A percentile compares a stretch with the other conserved stretches of the same genome.
Evolutionary conservation across 2,888 invertebrate species (phyloP).

Genomic region (Tetrapedia diversipes): DNA sequence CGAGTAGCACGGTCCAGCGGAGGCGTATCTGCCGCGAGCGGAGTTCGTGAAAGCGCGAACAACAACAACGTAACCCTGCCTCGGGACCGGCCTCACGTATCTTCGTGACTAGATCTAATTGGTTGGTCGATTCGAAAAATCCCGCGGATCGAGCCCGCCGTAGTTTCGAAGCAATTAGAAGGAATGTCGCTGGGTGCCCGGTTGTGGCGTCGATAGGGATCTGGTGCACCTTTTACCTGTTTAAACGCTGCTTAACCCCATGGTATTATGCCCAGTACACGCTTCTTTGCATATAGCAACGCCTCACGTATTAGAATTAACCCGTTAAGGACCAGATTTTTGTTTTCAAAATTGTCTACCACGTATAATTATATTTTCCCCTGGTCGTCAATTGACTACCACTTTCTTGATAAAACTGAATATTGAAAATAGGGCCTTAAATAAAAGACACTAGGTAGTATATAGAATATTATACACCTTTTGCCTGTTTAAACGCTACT

Average conservation of each 20-base stretch:
- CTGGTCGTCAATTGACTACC: too few relatives aligned
- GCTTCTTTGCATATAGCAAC: too few relatives aligned
- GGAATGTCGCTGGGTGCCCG: conserved; percentile 68
- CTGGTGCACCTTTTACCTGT: conserved; percentile 51
- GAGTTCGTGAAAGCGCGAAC: conserved; percentile 42
- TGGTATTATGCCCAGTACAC: neutral
- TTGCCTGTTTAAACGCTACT: conserved; percentile 37
- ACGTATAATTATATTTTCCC: too few relatives aligned
- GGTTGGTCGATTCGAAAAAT: conserved; percentile 60
- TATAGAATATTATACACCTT: too few relatives aligned
- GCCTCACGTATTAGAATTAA: too few relatives aligned
- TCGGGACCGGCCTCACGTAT: conserved; percentile 21
- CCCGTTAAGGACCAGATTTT: too few relatives aligned
- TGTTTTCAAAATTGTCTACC: too few relatives aligned
- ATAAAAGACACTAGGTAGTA: too few relatives aligned
- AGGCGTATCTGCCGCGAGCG: conserved; percentile 16
- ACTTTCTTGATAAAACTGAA: too few relatives aligned
- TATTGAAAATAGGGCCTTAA: too few relatives aligned
- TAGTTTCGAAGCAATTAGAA: conserved; percentile 73
- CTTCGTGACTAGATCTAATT: conserved; percentile 62
- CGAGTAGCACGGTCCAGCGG: conserved; percentile 22
- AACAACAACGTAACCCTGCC: neutral
- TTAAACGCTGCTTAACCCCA: conserved; percentile 15
- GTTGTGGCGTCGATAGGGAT: conserved; percentile 55
- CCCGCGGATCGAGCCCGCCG: conserved; percentile 47